phyloP scores from a whole-genome alignment of 2,113 vertebrate species.

The Grammomys dolichurus region DNA sequence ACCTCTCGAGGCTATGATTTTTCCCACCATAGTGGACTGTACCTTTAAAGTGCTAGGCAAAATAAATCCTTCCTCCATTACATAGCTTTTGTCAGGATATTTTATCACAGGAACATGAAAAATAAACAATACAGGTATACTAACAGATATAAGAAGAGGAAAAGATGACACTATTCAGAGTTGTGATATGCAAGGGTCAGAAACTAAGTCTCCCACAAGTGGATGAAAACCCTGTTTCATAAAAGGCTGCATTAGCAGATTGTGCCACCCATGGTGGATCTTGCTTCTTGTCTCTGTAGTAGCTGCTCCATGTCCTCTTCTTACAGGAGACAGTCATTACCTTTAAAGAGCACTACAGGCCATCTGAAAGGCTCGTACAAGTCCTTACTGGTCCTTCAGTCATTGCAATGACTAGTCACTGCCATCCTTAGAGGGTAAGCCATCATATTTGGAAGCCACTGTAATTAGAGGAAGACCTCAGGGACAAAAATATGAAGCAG shows the following conservation, averaged over 20 bases:
- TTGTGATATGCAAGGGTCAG: neutral
- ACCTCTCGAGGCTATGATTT: neutral
- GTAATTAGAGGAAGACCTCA: neutral
- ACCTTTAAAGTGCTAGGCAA: neutral
- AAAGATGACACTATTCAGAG: neutral
- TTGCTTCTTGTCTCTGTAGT: neutral
- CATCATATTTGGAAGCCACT: neutral
- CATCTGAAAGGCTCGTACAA: neutral
- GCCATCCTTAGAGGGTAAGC: neutral
- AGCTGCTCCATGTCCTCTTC: neutral
- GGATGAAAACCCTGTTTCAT: neutral
- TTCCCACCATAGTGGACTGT: too few relatives aligned
- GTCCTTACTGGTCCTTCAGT: neutral
- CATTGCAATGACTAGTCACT: neutral
- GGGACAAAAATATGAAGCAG: neutral
- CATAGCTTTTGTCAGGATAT: neutral
- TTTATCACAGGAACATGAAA: neutral
- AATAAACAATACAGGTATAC: neutral
- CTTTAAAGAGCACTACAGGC: neutral
- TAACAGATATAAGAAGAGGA: neutral
- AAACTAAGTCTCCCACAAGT: neutral
- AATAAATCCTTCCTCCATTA: neutral
- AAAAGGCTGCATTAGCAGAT: neutral
- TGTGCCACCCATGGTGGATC: too few relatives aligned
- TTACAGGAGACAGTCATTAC: neutral